Conservation (phyloP, 2,797 vertebrate species). For the Rhodeus uyekii region DNA sequence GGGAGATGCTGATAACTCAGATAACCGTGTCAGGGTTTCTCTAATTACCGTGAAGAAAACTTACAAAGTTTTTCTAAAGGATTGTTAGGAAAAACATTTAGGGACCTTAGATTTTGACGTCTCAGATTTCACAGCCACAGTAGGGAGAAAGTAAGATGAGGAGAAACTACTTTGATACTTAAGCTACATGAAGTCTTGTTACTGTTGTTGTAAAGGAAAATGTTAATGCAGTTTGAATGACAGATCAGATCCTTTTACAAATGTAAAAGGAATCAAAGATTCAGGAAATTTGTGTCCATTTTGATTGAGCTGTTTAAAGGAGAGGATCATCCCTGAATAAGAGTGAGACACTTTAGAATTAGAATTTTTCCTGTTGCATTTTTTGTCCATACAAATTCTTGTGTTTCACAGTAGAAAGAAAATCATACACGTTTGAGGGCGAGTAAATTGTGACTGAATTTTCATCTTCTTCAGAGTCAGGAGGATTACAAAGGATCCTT, state of each 20-base stretch:
- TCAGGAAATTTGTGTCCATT: background rate
- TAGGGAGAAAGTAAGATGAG: background rate
- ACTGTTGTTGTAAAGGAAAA: background rate
- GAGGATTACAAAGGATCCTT: conserved; percentile 49
- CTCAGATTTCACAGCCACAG: conserved; percentile 1
- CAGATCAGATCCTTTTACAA: background rate
- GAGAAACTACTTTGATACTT: background rate
- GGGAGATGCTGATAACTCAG: conserved; percentile 59
- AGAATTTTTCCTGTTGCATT: background rate
- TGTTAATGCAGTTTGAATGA: conserved; percentile 43
- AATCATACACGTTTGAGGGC: background rate
- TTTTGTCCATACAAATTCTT: background rate
- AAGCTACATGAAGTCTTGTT: background rate
- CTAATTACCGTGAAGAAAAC: conserved; percentile 40
- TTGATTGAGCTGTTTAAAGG: background rate
- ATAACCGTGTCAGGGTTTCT: conserved; percentile 46
- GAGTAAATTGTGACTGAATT: background rate
- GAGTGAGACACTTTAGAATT: too few relatives aligned
- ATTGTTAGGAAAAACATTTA: background rate
- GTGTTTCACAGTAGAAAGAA: background rate
- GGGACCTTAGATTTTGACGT: background rate
- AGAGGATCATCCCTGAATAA: background rate
- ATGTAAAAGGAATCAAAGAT: conserved; percentile 12
- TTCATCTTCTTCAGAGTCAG: conserved; percentile 28
- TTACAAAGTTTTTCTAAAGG: conserved; percentile 10